Conservation (phyloP, 2,888 invertebrate species). For the Cantharis rustica region DNA sequence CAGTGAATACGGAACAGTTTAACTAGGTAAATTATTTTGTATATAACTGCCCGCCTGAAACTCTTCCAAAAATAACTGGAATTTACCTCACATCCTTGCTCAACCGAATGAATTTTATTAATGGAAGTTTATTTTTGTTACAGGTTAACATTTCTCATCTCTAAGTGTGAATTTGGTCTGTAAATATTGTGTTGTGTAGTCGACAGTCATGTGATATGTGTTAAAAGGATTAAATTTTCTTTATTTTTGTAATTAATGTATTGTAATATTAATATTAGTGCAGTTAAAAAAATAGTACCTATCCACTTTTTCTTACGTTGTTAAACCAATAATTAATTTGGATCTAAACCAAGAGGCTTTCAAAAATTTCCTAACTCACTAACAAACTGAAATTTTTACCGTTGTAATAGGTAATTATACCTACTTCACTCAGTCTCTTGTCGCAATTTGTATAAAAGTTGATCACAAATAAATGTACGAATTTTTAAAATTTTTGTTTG, state of each 20-base stretch:
- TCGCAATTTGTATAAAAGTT: neutral
- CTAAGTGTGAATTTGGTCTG: neutral
- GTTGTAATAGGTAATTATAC: neutral
- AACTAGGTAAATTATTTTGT: neutral
- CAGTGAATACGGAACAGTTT: conserved; percentile 42
- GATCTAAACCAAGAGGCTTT: neutral
- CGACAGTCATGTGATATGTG: neutral
- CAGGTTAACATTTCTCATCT: neutral
- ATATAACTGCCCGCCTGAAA: neutral
- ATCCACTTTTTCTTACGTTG: neutral
- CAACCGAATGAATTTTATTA: neutral
- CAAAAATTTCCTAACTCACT: neutral
- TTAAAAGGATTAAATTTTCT: neutral
- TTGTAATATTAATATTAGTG: neutral
- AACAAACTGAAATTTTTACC: neutral
- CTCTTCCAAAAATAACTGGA: too few species aligned
- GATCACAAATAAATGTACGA: neutral
- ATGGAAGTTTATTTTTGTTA: neutral
- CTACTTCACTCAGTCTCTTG: neutral
- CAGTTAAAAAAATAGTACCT: neutral
- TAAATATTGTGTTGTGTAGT: neutral
- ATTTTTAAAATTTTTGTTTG: too few species aligned
- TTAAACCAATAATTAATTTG: neutral
- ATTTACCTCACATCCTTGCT: too few species aligned
- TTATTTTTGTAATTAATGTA: neutral